Evolutionary conservation across 2,113 vertebrate genomes (phyloP).

Genomic region (Myotis yumanensis): DNA sequence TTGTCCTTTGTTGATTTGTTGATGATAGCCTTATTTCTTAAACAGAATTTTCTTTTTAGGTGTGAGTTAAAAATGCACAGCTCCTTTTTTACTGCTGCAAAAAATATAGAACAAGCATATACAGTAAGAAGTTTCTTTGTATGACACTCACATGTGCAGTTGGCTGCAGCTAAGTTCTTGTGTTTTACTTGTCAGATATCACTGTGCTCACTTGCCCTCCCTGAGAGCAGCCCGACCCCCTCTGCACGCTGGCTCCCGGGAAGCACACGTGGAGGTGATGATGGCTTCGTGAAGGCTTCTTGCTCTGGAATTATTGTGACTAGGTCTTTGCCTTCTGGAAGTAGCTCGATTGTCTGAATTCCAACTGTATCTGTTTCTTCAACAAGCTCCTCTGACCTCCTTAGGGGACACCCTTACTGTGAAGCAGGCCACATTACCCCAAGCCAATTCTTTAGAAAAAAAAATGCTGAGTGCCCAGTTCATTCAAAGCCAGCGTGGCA

Average conservation of each 20-base stretch:
- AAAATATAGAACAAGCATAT: background rate
- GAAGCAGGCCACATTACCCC: background rate
- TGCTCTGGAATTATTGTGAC: background rate
- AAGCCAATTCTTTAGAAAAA: background rate
- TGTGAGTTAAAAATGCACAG: background rate
- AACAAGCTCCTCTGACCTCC: background rate
- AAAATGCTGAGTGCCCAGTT: background rate
- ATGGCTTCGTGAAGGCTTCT: background rate
- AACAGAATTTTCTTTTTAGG: constrained; percentile 45
- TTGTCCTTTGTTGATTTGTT: no score
- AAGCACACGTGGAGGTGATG: background rate
- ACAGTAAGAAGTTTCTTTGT: background rate
- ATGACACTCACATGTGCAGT: background rate
- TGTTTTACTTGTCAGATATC: no score
- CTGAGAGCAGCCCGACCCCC: no score
- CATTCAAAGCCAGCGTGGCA: background rate
- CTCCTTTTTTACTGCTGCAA: background rate
- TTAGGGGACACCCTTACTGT: background rate
- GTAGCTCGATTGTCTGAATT: background rate
- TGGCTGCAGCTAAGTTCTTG: background rate
- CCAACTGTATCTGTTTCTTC: background rate
- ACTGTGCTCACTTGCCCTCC: background rate
- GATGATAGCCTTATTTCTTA: background rate
- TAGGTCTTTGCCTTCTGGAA: background rate
- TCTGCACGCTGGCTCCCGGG: background rate